Conservation (phyloP, 2,888 invertebrate genomes). For the Chironomus riparius region DNA sequence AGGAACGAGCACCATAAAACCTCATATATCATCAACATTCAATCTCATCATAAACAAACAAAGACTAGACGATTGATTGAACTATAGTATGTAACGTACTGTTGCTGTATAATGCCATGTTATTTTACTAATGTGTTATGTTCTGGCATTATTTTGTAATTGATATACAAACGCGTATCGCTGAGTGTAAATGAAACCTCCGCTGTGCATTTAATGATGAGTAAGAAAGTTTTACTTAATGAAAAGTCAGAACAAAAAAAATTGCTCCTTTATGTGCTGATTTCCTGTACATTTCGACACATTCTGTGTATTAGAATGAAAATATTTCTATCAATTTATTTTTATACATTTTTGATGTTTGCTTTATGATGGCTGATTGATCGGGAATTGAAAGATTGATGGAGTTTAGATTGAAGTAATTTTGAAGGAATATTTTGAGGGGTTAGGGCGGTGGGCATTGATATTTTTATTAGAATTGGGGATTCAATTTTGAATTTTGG, state of each 20-base stretch:
- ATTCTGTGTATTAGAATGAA: background rate
- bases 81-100: background rate
- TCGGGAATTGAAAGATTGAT: too few relatives aligned
- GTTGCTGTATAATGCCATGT: too few relatives aligned
- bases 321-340: background rate
- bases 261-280: background rate
- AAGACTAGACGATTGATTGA: conserved; percentile 9
- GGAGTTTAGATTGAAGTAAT: too few relatives aligned
- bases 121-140: background rate
- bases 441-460: too few relatives aligned
- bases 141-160: background rate
- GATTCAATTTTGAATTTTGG: too few relatives aligned
- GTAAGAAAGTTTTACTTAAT: background rate
- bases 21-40: conserved; percentile 4
- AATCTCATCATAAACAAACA: background rate
- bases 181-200: background rate
- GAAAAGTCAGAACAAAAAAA: background rate
- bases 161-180: background rate
- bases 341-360: background rate
- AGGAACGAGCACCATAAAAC: background rate
- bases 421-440: too few relatives aligned
- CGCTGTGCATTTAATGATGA: background rate
- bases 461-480: too few relatives aligned
- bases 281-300: conserved; percentile 2
- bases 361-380: too few relatives aligned